These are phyloP conservation scores for Eupelmus urozonus DNA, from an alignment of 2,888 invertebrate genomes.

Conservation along the genomic window DNA sequence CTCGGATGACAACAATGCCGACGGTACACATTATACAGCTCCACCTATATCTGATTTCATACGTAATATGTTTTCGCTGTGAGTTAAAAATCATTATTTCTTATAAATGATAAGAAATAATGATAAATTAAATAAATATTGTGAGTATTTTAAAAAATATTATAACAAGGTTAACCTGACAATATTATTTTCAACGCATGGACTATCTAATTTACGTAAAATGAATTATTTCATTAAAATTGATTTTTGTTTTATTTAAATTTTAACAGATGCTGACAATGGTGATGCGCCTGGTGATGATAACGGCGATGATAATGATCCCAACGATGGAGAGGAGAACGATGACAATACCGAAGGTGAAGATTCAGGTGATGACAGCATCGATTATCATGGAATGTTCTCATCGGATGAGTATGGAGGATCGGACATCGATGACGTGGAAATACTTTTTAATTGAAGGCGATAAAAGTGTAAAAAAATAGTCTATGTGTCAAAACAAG, in stretches of 20 bases:
- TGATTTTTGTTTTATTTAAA: conserved; percentile 18
- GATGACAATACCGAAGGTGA: conserved; percentile 72
- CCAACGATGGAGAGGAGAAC: conserved; percentile 68
- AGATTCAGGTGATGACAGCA: conserved; percentile 70
- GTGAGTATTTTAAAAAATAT: too few species aligned
- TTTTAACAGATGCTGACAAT: conserved; percentile 63
- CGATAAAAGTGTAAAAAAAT: background rate
- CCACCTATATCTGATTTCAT: background rate
- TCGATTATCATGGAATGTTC: conserved; percentile 61
- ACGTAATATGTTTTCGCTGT: background rate
- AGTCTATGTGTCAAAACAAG: conserved; percentile 16
- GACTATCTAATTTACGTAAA: too few species aligned
- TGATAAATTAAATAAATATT: too few species aligned
- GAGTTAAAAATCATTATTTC: too few species aligned
- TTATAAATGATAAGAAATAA: too few species aligned
- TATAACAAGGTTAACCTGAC: too few species aligned
- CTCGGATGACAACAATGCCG: conserved; percentile 77
- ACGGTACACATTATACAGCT: conserved; percentile 70
- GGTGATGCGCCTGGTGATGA: conserved; percentile 64
- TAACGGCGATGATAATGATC: conserved; percentile 64
- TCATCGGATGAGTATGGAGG: conserved; percentile 67
- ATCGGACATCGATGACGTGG: conserved; percentile 71
- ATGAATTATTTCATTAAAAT: too few species aligned
- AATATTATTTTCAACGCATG: too few species aligned
- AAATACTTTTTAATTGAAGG: conserved; percentile 69